phyloP scores from a whole-genome alignment of 2,113 vertebrate species.

The Phalacrocorax brasilianus region DNA sequence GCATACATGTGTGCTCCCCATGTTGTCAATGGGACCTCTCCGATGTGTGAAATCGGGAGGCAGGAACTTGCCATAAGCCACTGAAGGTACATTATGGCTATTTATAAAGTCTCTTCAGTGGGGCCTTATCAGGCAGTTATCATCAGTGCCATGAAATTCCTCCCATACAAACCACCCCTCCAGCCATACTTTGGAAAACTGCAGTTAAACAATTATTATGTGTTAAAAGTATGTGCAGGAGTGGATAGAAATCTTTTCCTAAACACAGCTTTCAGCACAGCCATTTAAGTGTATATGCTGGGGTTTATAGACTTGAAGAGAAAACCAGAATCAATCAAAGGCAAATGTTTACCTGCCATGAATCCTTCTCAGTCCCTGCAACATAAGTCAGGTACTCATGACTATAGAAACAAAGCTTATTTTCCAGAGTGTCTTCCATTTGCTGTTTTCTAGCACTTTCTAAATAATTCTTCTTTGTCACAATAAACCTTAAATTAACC shows the following conservation, averaged over 20 bases:
- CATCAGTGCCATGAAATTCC: not conserved
- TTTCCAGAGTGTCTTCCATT: not conserved
- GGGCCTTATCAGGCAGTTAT: not conserved
- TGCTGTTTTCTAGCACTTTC: not conserved
- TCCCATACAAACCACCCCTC: conserved; percentile 4
- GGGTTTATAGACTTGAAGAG: not conserved
- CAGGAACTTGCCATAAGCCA: not conserved
- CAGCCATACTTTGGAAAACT: conserved; percentile 31
- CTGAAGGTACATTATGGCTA: not conserved
- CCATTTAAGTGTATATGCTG: conserved; percentile 2
- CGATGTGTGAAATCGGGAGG: not conserved
- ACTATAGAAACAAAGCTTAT: not conserved
- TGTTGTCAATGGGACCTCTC: not conserved
- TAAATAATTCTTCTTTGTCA: not conserved
- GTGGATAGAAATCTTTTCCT: conserved; percentile 9
- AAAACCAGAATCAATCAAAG: conserved; percentile 25
- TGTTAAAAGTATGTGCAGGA: not conserved
- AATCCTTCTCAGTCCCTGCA: not conserved
- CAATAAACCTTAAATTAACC: not conserved
- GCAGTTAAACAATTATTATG: conserved; percentile 2
- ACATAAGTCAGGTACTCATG: not conserved
- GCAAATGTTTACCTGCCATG: not conserved
- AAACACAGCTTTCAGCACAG: conserved; percentile 31
- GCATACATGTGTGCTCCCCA: not conserved
- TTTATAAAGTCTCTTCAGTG: not conserved